Evolutionary conservation across 2,797 vertebrate genomes (phyloP).

Genomic region (Prionace glauca): DNA sequence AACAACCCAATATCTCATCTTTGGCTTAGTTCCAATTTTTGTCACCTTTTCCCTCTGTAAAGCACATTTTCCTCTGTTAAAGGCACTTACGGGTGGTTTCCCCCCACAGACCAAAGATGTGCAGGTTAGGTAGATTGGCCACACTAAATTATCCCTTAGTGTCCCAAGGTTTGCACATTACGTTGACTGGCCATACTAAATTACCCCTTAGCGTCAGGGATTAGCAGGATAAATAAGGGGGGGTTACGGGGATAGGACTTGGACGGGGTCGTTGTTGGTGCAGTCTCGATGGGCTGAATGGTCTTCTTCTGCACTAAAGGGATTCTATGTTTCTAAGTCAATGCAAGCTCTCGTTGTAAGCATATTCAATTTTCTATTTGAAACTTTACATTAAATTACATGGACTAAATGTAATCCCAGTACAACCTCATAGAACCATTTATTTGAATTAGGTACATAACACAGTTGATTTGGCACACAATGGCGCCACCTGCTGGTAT

Average conservation of each 20-base stretch:
- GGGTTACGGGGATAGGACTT: no score
- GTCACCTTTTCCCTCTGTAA: background rate
- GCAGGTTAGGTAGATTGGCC: no score
- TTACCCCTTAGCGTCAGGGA: no score
- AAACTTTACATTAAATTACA: background rate
- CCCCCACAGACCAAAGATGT: no score
- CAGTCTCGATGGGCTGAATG: no score
- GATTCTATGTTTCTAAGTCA: background rate
- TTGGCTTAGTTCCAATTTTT: background rate
- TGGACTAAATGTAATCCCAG: background rate
- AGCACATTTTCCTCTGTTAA: background rate
- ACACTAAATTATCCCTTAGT: no score
- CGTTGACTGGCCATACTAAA: no score
- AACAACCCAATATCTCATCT: background rate
- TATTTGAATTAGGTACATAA: background rate
- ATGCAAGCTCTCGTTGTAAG: background rate
- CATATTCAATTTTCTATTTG: background rate
- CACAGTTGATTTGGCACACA: conserved; percentile 6
- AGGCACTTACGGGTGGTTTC: background rate
- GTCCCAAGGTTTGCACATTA: no score
- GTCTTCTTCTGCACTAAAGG: no score
- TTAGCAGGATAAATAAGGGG: no score
- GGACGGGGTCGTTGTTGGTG: no score
- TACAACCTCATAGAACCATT: background rate
- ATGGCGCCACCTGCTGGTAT: conserved; percentile 33